Base-by-base conservation (phyloP, 1,140 invertebrate species). In the Triops cancriformis region DNA sequence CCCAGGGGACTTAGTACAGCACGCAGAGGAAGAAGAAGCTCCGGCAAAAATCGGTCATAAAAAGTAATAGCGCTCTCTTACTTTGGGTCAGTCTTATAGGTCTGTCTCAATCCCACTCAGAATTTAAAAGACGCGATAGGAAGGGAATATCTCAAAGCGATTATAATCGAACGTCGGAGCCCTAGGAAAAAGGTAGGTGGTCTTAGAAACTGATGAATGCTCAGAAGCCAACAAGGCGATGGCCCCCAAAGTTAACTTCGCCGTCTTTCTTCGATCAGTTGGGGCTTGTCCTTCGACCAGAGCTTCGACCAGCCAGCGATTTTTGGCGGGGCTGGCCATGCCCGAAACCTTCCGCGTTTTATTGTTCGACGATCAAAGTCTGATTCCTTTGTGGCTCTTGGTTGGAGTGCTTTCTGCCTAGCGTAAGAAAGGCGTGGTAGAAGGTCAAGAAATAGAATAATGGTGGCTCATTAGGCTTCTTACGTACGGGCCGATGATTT, bases 401-500 rank as follows among this genome's bases (percentile, higher is more conserved):
- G 31, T 37, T 37, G 2, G 2, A 7, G 7, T 37, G 31, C 31
- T 37, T 7, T 37, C 31, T 7, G 7, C 31, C 14, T 64, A 23
- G 9, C 51, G 51, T 64, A 64, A 18, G 18, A 23, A 12, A 64
- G 51, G 51, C 14, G 51, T 64, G 51, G 51, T 64, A n/a, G 14
- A 64, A 64, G 51, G 51, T 23, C 51, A 64, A 64, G 51, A 64
- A 64, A 64, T 64, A 23, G 51, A 64, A 64, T 64, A 64, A 64
- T 64, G 14, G 51, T 18, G 18, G 23, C 51, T 64, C 51, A 64
- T 64, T 64, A 64, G 51, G 51, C 51, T 64, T 64, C 51, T 64
- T 64, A 23, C n/a, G 18, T 64, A 64, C 51, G 18, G 23, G 14
- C 51, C 51, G 14, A 64, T 64, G 51, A 64, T 64, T 64, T 64